These are phyloP conservation scores for Ophioderma brevispina DNA, from an alignment of 35 echinoderm and acorn worm species.

Conservation along the genomic window DNA sequence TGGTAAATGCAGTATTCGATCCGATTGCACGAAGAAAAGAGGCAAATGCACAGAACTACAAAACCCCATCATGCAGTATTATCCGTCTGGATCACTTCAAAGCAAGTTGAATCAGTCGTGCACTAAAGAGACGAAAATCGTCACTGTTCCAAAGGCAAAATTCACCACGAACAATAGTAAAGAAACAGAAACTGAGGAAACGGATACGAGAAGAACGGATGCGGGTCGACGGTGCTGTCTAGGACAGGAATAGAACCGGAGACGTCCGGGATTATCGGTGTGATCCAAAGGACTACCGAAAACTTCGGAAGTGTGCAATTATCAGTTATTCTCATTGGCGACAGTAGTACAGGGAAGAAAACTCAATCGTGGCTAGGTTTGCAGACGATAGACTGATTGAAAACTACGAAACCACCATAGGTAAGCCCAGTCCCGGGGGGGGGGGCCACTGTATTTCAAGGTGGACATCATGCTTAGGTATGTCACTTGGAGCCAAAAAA, in stretches of 20 bases:
- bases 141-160: not conserved
- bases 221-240: no score
- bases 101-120: not conserved
- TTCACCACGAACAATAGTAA: not conserved
- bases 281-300: not conserved
- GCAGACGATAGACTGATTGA: conserved; percentile 58
- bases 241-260: not conserved
- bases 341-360: conserved; percentile 69
- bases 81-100: not conserved
- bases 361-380: conserved; percentile 73
- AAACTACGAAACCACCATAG: conserved; percentile 55
- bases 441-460: no score
- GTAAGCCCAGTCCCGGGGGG: no score
- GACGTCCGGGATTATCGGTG: not conserved
- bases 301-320: conserved; percentile 33
- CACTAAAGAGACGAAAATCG: not conserved
- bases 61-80: not conserved
- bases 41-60: not conserved
- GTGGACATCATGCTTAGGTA: no score
- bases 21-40: not conserved
- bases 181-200: not conserved
- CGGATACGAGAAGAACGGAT: not conserved
- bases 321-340: conserved; percentile 78
- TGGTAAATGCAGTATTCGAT: not conserved
- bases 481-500: no score